Conservation (phyloP, 2,888 invertebrate species). For the Lysandra bellargus region DNA sequence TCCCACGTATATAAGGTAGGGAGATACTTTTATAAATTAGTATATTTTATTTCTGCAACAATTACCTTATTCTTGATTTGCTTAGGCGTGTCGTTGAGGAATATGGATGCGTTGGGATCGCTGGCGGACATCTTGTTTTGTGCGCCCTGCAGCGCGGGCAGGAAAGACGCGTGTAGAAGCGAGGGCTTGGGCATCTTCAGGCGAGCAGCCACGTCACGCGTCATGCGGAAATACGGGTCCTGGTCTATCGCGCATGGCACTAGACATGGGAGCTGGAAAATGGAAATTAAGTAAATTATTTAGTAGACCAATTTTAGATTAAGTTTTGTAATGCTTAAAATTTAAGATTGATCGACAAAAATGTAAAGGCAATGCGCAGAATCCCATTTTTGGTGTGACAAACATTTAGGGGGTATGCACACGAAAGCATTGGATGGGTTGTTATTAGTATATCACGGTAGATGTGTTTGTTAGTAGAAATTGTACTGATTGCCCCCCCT, state of each 20-base stretch:
- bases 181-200: slow-evolving; percentile 94
- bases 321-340: not conserved
- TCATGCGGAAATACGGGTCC: slow-evolving; percentile 99
- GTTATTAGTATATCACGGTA: too few relatives aligned
- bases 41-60: too few relatives aligned
- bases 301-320: not conserved
- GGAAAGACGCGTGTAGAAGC: slow-evolving; percentile 91
- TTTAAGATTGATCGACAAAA: not conserved
- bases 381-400: too few relatives aligned
- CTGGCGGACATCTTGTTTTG: slow-evolving; percentile 99
- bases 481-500: too few relatives aligned
- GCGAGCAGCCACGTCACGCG: slow-evolving; percentile 97
- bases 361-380: not conserved
- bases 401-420: too few relatives aligned
- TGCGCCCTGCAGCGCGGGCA: slow-evolving; percentile 97
- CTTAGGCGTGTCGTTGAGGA: slow-evolving; percentile 96
- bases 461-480: too few relatives aligned
- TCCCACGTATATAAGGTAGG: too few relatives aligned
- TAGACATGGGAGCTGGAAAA: slow-evolving; percentile 73
- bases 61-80: slow-evolving; percentile 96
- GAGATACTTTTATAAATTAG: too few relatives aligned
- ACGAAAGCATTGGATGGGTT: too few relatives aligned
- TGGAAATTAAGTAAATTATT: too few relatives aligned
- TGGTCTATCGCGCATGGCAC: slow-evolving; percentile 99
- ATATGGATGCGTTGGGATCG: slow-evolving; percentile 95